Percentiles rank a stretch among this genome's conserved stretches.
Conservation (phyloP, 2,797 vertebrate species). For the Sebastes hubbsi region DNA sequence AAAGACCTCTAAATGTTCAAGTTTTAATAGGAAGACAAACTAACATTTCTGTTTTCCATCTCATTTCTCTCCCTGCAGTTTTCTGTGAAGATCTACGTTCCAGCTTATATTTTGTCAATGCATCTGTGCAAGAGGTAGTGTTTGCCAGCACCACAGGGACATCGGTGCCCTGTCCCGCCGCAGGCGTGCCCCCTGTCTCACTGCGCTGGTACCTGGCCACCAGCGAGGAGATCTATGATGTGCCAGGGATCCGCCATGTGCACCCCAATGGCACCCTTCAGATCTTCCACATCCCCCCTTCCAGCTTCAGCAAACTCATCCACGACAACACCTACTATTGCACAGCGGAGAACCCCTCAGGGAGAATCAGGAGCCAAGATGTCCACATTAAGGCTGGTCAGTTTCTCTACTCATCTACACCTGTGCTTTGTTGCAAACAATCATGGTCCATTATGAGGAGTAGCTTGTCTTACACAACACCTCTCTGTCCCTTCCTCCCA, state of each 20-base stretch:
- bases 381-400: slow-evolving; percentile 99
- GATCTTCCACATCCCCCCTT: slow-evolving; percentile 98
- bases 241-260: slow-evolving; percentile 99
- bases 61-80: slow-evolving; percentile 83
- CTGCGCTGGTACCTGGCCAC: slow-evolving; percentile 99
- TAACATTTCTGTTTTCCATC: slow-evolving; percentile 37
- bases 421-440: slow-evolving; percentile 5
- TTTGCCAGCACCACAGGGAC: slow-evolving; percentile 99
- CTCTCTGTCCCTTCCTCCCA: slow-evolving; percentile 71
- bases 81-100: slow-evolving; percentile 98
- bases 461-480: background rate
- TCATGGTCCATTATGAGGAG: background rate
- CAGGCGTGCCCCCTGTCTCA: slow-evolving; percentile 94
- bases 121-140: slow-evolving; percentile 99
- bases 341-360: slow-evolving; percentile 99
- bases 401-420: slow-evolving; percentile 56
- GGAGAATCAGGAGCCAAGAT: slow-evolving; percentile 99
- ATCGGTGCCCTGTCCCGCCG: slow-evolving; percentile 96
- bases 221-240: slow-evolving; percentile 99
- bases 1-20: background rate
- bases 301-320: slow-evolving; percentile 99
- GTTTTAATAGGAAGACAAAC: background rate
- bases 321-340: slow-evolving; percentile 99
- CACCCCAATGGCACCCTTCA: slow-evolving; percentile 99
- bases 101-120: slow-evolving; percentile 99